Conservation (phyloP, 2,113 vertebrate genomes). For the Phocoena sinus region DNA sequence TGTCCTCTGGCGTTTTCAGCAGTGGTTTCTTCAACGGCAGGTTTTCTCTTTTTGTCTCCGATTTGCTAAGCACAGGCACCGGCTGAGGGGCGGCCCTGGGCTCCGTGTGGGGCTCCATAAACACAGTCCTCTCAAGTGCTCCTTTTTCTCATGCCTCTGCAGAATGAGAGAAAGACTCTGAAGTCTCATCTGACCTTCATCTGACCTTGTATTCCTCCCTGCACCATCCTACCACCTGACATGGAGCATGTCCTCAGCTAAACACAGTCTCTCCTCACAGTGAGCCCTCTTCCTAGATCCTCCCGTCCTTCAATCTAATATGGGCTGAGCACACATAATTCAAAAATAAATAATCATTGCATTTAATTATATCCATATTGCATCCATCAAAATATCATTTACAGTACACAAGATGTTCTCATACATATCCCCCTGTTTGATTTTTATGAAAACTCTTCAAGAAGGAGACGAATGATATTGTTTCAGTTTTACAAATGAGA, state of each 20-base stretch:
- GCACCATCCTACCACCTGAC: too few species aligned
- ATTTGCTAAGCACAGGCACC: background rate
- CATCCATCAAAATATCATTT: background rate
- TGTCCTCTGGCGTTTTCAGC: background rate
- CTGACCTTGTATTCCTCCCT: background rate
- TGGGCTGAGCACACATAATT: background rate
- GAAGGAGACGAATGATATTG: background rate
- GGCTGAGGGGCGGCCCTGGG: background rate
- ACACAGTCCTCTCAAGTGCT: accelerated
- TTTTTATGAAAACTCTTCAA: background rate
- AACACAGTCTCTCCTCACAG: background rate
- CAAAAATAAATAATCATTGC: background rate
- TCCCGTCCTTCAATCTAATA: background rate
- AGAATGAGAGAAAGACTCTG: background rate
- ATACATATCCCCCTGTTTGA: background rate
- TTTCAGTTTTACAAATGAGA: background rate
- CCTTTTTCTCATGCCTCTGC: too few species aligned
- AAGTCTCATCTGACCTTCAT: background rate
- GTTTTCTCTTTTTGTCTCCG: too few species aligned
- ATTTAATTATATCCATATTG: background rate
- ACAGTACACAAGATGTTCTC: too few species aligned
- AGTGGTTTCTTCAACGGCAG: accelerated
- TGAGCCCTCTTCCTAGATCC: too few species aligned
- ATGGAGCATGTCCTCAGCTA: too few species aligned
- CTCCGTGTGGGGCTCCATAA: accelerated